Evolutionary conservation across 2,888 invertebrate genomes (phyloP).

Genomic region (Oscheius sp.): DNA sequence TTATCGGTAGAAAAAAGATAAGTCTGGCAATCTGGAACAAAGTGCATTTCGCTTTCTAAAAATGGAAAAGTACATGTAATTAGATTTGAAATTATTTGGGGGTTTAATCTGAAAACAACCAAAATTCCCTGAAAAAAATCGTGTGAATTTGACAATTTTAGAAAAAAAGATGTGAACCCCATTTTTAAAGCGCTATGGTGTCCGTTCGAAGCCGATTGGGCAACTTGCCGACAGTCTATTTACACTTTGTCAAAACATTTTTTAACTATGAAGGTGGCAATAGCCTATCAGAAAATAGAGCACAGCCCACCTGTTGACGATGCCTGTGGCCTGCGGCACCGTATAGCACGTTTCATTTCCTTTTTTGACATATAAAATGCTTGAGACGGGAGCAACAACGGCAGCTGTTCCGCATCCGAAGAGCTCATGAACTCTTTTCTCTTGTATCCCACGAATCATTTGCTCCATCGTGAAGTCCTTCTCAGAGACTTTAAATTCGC

Average conservation of each 20-base stretch:
- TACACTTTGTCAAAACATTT: no score
- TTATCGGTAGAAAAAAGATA: not conserved
- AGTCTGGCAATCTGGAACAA: no score
- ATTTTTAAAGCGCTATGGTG: no score
- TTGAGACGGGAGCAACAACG: slow-evolving; percentile 88
- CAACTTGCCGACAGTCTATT: no score
- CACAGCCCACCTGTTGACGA: slow-evolving; percentile 76
- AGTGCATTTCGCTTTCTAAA: no score
- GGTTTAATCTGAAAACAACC: no score
- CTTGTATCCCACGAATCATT: slow-evolving; percentile 79
- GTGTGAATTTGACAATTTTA: not conserved
- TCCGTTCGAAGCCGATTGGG: no score
- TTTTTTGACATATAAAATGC: slow-evolving; percentile 79
- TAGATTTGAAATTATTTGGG: no score
- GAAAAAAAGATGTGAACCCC: not conserved
- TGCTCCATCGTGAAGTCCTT: slow-evolving; percentile 85
- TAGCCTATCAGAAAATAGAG: no score
- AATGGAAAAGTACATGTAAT: no score
- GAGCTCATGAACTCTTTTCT: slow-evolving; percentile 89
- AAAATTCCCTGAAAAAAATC: no score
- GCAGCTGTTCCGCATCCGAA: slow-evolving; percentile 98
- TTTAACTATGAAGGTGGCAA: no score
- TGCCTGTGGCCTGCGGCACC: slow-evolving; percentile 76
- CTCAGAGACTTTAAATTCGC: slow-evolving; percentile 82
- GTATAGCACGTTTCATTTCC: slow-evolving; percentile 56